Conservation (phyloP, 2,113 vertebrate genomes). For the Platysteira castanea region DNA sequence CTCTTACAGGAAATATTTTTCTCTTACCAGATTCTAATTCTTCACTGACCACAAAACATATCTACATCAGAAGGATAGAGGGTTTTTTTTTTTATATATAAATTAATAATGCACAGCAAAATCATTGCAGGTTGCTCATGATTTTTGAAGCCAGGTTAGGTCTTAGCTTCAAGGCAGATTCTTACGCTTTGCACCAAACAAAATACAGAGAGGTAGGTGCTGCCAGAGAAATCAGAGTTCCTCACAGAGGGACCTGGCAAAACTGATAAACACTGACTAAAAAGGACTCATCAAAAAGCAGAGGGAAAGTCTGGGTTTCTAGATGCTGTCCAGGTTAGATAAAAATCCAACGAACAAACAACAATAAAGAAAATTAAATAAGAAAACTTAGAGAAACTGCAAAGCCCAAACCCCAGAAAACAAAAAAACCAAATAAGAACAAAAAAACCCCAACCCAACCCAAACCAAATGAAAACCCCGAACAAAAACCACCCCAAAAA, state of each 20-base stretch:
- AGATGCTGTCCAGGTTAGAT: not conserved
- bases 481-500: not conserved
- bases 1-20: not conserved
- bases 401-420: not conserved
- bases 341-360: not conserved
- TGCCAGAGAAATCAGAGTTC: not conserved
- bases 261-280: not conserved
- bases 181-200: not conserved
- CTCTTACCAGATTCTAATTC: not conserved
- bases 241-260: not conserved
- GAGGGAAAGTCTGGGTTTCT: not conserved
- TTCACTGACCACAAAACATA: not conserved
- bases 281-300: not conserved
- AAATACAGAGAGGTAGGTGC: not conserved
- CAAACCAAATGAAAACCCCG: not conserved
- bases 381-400: not conserved
- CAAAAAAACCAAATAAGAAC: not conserved
- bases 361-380: not conserved
- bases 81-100: not conserved
- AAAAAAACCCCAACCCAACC: not conserved
- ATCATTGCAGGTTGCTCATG: not conserved
- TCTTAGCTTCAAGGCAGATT: not conserved
- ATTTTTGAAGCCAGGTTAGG: not conserved
- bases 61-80: rapidly evolving
- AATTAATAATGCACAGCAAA: not conserved